Conservation (phyloP, 2,888 invertebrate genomes). For the Meganola albula region DNA sequence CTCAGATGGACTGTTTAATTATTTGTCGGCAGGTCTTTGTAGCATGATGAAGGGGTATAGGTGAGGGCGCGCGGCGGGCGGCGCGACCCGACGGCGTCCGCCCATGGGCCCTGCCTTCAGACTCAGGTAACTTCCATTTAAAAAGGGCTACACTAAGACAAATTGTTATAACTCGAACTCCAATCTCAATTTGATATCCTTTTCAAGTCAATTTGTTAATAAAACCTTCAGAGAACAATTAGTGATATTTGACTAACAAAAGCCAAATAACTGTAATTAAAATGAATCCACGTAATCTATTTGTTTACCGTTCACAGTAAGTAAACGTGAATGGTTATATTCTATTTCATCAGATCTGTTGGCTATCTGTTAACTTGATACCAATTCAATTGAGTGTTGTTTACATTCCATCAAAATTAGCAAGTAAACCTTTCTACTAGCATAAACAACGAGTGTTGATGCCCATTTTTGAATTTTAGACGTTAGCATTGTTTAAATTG, state of each 20-base stretch:
- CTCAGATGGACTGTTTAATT: conserved; percentile 23
- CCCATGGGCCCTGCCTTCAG: conserved; percentile 64
- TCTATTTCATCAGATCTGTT: conserved; percentile 14
- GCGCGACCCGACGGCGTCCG: conserved; percentile 65
- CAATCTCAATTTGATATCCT: too few species aligned
- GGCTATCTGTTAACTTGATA: conserved; percentile 10
- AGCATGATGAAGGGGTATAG: conserved; percentile 56
- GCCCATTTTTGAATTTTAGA: too few species aligned
- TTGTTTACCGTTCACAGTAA: too few species aligned
- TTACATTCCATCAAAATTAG: conserved; percentile 27
- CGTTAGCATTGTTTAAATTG: too few species aligned
- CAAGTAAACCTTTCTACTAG: conserved; percentile 16
- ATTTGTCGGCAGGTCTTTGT: conserved; percentile 46
- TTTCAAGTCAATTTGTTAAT: too few species aligned
- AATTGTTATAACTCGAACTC: too few species aligned
- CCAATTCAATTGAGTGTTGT: conserved; percentile 17
- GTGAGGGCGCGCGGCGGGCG: conserved; percentile 73
- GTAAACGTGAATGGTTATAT: conserved; percentile 16
- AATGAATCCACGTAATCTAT: too few species aligned
- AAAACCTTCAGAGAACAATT: too few species aligned
- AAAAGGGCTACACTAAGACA: too few species aligned
- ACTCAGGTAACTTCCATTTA: conserved; percentile 56
- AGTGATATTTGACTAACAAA: too few species aligned
- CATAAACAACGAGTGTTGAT: conserved; percentile 19
- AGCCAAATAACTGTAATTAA: too few species aligned